Evolutionary conservation across 2,113 vertebrate species (phyloP).

Genomic region (Pedetes capensis): DNA sequence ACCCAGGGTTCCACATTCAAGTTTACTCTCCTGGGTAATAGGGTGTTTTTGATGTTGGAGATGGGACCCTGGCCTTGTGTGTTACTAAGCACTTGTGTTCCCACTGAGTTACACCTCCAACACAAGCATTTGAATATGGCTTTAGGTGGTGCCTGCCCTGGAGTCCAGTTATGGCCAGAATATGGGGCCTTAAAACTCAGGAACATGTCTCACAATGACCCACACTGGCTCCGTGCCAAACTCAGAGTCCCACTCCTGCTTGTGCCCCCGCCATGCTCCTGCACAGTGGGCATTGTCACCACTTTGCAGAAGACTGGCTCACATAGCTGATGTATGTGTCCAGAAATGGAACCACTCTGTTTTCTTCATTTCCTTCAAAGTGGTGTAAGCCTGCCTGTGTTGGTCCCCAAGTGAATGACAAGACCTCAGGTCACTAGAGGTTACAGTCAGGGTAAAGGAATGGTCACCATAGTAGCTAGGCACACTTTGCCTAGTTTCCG

Average conservation of each 20-base stretch:
- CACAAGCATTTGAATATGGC: too few relatives aligned
- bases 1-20: not conserved
- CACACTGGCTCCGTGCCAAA: not conserved
- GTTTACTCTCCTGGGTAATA: not conserved
- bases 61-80: not conserved
- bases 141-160: not conserved
- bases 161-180: not conserved
- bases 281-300: not conserved
- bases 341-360: not conserved
- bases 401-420: not conserved
- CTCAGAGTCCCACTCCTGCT: not conserved
- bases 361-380: not conserved
- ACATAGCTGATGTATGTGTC: not conserved
- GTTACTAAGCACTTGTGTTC: not conserved
- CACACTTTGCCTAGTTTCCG: not conserved
- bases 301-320: not conserved
- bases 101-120: not conserved
- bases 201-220: rapidly evolving
- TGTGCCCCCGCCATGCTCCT: not conserved
- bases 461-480: too few relatives aligned
- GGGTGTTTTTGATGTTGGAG: too few relatives aligned
- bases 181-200: not conserved
- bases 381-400: not conserved
- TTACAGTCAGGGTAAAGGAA: not conserved
- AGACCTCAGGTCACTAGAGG: not conserved